Percentiles rank a stretch among this genome's conserved stretches.
Evolutionary conservation across 2,888 invertebrate genomes (phyloP).

Genomic region (Meta bourneti): DNA sequence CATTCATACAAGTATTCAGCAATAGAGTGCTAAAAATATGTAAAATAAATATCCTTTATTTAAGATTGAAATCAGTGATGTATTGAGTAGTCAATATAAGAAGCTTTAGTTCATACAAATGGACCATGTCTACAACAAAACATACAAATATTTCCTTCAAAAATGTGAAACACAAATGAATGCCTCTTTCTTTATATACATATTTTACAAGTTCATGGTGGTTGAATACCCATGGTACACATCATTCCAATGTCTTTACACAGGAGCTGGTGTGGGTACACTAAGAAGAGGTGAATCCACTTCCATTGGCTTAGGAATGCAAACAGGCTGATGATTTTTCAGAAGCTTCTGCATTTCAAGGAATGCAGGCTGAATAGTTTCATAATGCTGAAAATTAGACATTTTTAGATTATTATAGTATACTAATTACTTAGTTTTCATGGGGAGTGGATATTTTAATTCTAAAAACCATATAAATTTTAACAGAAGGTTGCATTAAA

Average conservation of each 20-base stretch:
- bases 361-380: constrained; percentile 68
- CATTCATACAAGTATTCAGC: no score
- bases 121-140: no score
- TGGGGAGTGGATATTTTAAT: not conserved
- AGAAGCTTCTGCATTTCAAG: constrained; percentile 65
- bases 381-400: constrained; percentile 62
- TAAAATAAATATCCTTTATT: no score
- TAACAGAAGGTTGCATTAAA: not conserved
- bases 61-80: no score
- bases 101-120: no score
- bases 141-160: no score
- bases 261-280: constrained; percentile 75
- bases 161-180: not conserved
- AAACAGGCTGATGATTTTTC: constrained; percentile 71
- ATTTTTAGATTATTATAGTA: not conserved
- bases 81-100: no score
- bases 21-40: no score
- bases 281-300: constrained; percentile 70
- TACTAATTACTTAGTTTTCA: not conserved
- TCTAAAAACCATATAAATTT: not conserved
- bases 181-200: constrained; percentile 2
- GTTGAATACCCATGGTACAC: not conserved
- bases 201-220: not conserved
- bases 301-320: constrained; percentile 67
- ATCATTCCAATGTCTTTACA: constrained; percentile 5